These are phyloP conservation scores for Pomatostomus ruficeps DNA, from an alignment of 2,113 vertebrate genomes.

Conservation along the genomic window DNA sequence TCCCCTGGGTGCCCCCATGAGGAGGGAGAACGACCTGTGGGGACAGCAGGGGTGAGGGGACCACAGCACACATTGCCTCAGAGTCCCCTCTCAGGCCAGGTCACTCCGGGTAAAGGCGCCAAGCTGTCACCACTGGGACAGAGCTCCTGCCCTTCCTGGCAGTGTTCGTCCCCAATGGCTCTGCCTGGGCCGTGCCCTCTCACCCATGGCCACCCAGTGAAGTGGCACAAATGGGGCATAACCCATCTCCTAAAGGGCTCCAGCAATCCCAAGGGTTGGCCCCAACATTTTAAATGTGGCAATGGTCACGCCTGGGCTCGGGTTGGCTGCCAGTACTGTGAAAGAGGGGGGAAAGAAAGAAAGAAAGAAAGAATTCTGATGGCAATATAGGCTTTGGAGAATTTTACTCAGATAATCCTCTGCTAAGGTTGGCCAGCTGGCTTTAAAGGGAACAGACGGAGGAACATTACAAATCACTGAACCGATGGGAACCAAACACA, in stretches of 20 bases:
- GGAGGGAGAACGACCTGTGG: rapidly evolving
- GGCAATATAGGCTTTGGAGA: background rate
- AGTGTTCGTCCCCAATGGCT: rapidly evolving
- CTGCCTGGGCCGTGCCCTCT: rapidly evolving
- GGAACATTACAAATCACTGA: background rate
- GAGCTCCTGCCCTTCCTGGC: background rate
- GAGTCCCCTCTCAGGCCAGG: background rate
- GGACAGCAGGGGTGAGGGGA: background rate
- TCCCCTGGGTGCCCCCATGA: rapidly evolving
- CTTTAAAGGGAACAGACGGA: background rate
- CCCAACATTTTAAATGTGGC: rapidly evolving
- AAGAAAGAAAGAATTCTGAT: background rate
- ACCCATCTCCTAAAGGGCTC: rapidly evolving
- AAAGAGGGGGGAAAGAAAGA: background rate
- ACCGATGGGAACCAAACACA: background rate
- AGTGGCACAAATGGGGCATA: rapidly evolving
- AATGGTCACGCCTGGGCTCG: rapidly evolving
- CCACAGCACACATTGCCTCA: background rate
- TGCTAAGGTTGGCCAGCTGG: background rate
- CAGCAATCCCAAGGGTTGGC: background rate
- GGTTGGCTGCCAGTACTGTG: rapidly evolving
- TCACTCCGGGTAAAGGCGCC: background rate
- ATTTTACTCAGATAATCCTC: background rate
- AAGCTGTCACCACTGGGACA: background rate
- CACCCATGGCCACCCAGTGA: rapidly evolving